Base-by-base conservation (phyloP, 2,113 vertebrate genomes). In the Malurus melanocephalus region DNA sequence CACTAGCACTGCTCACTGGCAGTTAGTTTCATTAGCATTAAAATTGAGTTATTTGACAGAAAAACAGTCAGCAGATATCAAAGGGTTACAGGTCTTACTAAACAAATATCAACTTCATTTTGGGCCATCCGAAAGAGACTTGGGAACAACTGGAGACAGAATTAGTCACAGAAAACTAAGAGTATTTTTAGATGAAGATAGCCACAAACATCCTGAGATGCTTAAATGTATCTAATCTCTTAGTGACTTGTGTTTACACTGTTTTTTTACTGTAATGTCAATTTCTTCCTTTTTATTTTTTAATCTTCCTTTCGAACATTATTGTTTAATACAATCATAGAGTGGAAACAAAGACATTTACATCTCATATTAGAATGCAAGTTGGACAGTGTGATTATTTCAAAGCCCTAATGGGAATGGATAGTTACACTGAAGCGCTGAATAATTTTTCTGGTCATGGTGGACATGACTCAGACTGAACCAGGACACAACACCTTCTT, bases 121-220 rank as follows among this genome's bases (percentile, higher is more conserved):
- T 72, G 71, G 83, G 38, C 55, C 89, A 68, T 69, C 32, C 53
- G 64, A 60, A 52, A 77, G 35, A 85, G 43, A 66, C 68, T 32
- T 62, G 30, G 46, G 51, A 91, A 75, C 28, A 90, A 87, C 38
- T 95, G 75, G 87, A 94, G 38, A 35, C 26, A 94, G 92, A 91
- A 87, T 15, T n/a, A 71, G 28, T 19, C 1, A 0, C 68, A 77
- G 68, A 92, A 87, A 95, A 90, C 6, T 79, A 88, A 76, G 56
- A 69, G 57, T 68, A 84, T 28, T 94, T 96, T 96, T 95, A 96
- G 87, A 81, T 2, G 55, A 92, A 94, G 72, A 95, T 67, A 89
- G 91, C 88, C 64, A 67, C 74, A 96, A 95, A 86, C 72, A 91
- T 94, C 91, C 92, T 90, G 84, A 93, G 94, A 93, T 92, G 90